Base-by-base conservation (phyloP, 2,888 invertebrate genomes). In the Dascillus cervinus region DNA sequence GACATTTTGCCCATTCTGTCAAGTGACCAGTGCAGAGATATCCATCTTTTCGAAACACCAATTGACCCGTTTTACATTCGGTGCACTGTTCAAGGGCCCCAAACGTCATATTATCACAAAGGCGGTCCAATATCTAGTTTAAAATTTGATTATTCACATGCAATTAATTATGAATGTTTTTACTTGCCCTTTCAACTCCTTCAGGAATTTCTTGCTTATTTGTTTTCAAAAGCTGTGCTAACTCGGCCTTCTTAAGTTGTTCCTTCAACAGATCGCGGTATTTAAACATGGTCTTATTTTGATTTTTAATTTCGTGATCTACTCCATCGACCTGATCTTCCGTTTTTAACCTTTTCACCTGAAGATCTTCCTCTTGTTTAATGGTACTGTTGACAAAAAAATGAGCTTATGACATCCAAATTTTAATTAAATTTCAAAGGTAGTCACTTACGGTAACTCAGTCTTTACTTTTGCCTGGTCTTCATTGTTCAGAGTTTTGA, bases 1-100 rank as follows among this genome's bases (percentile, higher is more conserved):
- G 71, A 61, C 97, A 97, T 62, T 87, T 88, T 0, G 87, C 82
- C 91, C 92, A 97, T 56, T 91, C 94, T 6, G 79, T 82, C 15
- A 87, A 50, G 56, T 82, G 69, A 13, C 76, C 76, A 62, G 52
- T 34, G 60, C 97, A 98, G 41, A 77, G 72, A 58, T 97, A 98
- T 3, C 88, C 86, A 36, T 75, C 69, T 13, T 82, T 80, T 33
- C 67, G 68, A 49, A 80, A 76, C 19, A 73, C 65, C 11, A 83
- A 70, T 53, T 89, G 83, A 0, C 87, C 87, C 2, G 69, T 60
- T 28, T 75, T 73, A 56, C 97, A 98, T 47, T 82, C 79, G 0
- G 75, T 60, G 52, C 97, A 98, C 0, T 75, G 75, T 37, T 73
- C 62, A 2, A 91, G 67, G 2, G 79, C 76, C 14, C 97, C 98